These are phyloP conservation scores for Batillaria attramentaria DNA, from an alignment of 1,140 invertebrate species.

Conservation along the genomic window DNA sequence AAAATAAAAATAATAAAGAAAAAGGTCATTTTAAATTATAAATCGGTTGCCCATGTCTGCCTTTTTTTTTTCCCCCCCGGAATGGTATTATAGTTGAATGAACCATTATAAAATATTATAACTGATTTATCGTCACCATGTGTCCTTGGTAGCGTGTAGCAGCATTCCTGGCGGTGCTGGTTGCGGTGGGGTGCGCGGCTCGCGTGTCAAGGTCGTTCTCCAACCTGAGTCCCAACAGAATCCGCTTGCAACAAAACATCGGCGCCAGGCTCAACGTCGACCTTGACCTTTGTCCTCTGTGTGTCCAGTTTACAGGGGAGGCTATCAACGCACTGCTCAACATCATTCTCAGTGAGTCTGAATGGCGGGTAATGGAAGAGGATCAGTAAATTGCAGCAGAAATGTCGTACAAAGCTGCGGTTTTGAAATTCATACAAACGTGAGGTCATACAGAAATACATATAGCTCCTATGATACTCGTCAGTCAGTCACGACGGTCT, in stretches of 20 bases:
- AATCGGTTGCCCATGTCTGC: too few species aligned
- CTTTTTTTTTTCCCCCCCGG: too few species aligned
- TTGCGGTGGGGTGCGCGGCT: neutral
- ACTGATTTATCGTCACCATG: neutral
- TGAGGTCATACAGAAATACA: neutral
- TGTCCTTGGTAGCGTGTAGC: neutral
- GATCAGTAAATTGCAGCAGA: too few species aligned
- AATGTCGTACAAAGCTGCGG: neutral
- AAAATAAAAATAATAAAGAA: too few species aligned
- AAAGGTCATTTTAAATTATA: too few species aligned
- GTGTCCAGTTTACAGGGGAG: slow-evolving; percentile 60
- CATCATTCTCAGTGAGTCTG: slow-evolving; percentile 57
- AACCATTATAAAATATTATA: neutral
- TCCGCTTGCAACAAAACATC: neutral
- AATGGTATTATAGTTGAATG: neutral
- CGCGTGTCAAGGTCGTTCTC: neutral
- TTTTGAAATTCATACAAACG: neutral
- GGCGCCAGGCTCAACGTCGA: slow-evolving; percentile 18
- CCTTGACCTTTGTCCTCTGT: slow-evolving; percentile 53
- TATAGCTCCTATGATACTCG: too few species aligned
- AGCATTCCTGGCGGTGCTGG: slow-evolving; percentile 9
- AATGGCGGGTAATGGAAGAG: too few species aligned
- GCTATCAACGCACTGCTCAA: slow-evolving; percentile 60
- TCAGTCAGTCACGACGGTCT: too few species aligned
- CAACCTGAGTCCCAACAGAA: neutral